Percentiles rank a stretch among this genome's conserved stretches.
Conservation (phyloP, 2,888 invertebrate species). For the Leucophora obtusa region DNA sequence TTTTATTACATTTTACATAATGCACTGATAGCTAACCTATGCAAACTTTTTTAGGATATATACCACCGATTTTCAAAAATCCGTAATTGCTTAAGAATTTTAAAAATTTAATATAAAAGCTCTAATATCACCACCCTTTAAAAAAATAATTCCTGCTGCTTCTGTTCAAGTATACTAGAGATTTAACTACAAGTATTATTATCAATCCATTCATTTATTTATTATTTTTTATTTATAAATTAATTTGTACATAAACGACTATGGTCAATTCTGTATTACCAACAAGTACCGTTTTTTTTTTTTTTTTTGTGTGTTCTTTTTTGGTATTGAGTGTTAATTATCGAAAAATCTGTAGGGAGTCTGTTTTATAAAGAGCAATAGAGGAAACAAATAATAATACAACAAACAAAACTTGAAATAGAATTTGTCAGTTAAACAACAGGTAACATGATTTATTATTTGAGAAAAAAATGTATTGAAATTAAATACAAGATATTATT, state of each 20-base stretch:
- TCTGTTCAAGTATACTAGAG: background rate
- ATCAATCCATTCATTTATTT: background rate
- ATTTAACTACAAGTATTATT: background rate
- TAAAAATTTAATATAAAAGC: too few relatives aligned
- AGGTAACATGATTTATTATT: constrained; percentile 27
- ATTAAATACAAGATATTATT: background rate
- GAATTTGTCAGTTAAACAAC: constrained; percentile 37
- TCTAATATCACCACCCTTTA: too few relatives aligned
- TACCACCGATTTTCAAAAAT: too few relatives aligned
- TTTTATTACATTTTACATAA: too few relatives aligned
- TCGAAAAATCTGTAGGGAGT: constrained; percentile 59
- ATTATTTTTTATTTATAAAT: background rate
- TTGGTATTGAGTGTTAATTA: constrained; percentile 61
- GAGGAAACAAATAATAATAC: background rate
- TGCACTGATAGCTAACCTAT: too few relatives aligned
- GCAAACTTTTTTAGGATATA: too few relatives aligned
- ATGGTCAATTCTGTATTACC: background rate
- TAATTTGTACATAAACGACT: background rate
- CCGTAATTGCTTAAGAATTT: too few relatives aligned
- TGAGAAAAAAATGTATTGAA: background rate
- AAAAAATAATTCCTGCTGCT: background rate
- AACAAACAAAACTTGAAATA: background rate
- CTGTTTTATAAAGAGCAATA: constrained; percentile 1
- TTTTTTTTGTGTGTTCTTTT: background rate
- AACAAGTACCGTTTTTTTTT: background rate